phyloP scores from a whole-genome alignment of 2,113 vertebrate species.

The Carassius carassius region DNA sequence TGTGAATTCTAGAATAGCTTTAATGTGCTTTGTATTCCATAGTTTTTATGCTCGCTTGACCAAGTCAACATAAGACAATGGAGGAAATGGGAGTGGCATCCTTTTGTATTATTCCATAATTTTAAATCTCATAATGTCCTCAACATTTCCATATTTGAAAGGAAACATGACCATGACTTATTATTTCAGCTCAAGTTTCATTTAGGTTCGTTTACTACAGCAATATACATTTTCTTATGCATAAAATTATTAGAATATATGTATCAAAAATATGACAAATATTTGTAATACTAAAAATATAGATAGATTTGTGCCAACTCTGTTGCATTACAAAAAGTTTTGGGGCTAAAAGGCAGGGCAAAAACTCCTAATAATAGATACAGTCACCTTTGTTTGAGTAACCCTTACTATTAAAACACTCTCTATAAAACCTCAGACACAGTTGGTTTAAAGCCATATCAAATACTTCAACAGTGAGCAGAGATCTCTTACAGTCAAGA shows the following conservation, averaged over 20 bases:
- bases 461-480: not conserved
- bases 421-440: not conserved
- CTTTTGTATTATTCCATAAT: not conserved
- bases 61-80: not conserved
- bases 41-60: not conserved
- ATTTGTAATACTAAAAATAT: no score
- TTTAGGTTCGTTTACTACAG: not conserved
- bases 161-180: not conserved
- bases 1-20: not conserved
- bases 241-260: not conserved
- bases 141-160: not conserved
- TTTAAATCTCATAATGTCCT: not conserved
- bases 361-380: no score
- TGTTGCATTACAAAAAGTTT: not conserved
- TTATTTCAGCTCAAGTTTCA: not conserved
- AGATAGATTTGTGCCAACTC: not conserved
- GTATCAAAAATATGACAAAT: no score
- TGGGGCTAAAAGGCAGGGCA: not conserved
- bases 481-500: not conserved
- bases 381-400: not conserved
- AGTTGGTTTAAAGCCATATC: not conserved
- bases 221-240: not conserved
- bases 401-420: not conserved
- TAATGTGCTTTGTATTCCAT: not conserved
- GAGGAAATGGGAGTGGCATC: not conserved